Percentiles rank a stretch among this genome's conserved stretches.
phyloP scores from a whole-genome alignment of 2,113 vertebrate genomes.

The Mionectes macconnelli region DNA sequence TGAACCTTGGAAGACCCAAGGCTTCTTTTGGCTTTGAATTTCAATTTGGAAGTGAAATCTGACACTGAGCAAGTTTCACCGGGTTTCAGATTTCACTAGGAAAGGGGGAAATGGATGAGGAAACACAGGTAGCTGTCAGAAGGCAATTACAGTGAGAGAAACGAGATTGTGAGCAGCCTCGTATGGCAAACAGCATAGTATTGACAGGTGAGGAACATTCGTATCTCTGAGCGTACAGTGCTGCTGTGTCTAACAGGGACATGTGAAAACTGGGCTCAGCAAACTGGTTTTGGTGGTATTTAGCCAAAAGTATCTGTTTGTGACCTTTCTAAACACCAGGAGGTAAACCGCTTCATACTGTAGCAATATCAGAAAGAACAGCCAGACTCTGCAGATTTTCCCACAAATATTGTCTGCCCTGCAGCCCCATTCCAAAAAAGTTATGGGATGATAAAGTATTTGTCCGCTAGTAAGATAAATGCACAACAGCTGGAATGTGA shows the following conservation, averaged over 20 bases:
- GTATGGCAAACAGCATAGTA: neutral
- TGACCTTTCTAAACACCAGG: neutral
- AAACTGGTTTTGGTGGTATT: neutral
- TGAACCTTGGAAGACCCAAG: slow-evolving; percentile 11
- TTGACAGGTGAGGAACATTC: neutral
- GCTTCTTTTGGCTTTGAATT: slow-evolving; percentile 33
- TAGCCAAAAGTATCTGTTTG: neutral
- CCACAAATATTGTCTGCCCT: slow-evolving; percentile 63
- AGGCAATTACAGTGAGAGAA: neutral
- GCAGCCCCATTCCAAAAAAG: neutral
- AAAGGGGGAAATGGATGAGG: neutral
- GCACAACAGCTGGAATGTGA: slow-evolving; percentile 72
- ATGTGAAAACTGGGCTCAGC: fast-evolving
- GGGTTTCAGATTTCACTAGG: slow-evolving; percentile 13
- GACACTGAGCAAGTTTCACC: slow-evolving; percentile 14
- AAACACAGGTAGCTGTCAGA: neutral
- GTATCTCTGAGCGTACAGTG: fast-evolving
- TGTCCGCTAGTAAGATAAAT: slow-evolving; percentile 61
- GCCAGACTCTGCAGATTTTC: neutral
- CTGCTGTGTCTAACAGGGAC: neutral
- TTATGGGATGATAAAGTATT: slow-evolving; percentile 48
- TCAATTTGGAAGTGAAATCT: slow-evolving; percentile 24
- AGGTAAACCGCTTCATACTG: neutral
- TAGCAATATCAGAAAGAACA: neutral
- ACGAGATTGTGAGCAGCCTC: neutral